Base-by-base conservation (phyloP, 2,888 invertebrate species). In the Iphiclides podalirius region DNA sequence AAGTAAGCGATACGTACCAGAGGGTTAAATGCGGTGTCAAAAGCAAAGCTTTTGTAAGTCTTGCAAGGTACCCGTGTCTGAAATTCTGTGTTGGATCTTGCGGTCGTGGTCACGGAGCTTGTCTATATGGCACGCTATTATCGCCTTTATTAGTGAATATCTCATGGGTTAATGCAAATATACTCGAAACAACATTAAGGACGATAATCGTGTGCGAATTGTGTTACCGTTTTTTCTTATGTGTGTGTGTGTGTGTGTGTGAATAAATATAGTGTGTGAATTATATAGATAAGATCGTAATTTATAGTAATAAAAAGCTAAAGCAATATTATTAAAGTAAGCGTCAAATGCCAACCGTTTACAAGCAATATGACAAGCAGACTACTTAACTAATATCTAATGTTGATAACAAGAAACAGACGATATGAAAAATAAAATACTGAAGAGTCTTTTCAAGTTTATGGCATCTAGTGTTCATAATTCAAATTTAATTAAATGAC, bases 1-100 rank as follows among this genome's bases (percentile, higher is more conserved):
- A 20, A 50, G 54, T 56, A 56, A 64, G 59, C 58, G 46, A 60
- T 63, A 63, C 64, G 51, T 64, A 64, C 64, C 64, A 52, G 2
- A 11, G n/a, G 31, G 47, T 40, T n/a, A n/a, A n/a, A n/a, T n/a
- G 35, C 2, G 14, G 17, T 40, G 50, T 45, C 50, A 44, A 40
- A 50, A 45, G 44, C 50, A 50, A 45, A 49, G 40, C 39, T 26
- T 14, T 31, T 28, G 35, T 47, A 38, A 43, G 13, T 45, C 40
- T 50, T 14, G 43, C 44, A 11, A 45, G 28, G 16, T 15, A 44
- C 39, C 38, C 13, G 40, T 50, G 49, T 50, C 16, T 28, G 40
- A 36, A 1, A 41, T 12, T 13, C 34, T 45, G 40, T 50, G 36
- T 45, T 35, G 12, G 8, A 17, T 26, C 20, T n/a, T n/a, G 49